Evolutionary conservation across 2,888 invertebrate species (phyloP), one percentile per base, ranked within the genome.

Genomic region (Pardosa pseudoannulata): DNA sequence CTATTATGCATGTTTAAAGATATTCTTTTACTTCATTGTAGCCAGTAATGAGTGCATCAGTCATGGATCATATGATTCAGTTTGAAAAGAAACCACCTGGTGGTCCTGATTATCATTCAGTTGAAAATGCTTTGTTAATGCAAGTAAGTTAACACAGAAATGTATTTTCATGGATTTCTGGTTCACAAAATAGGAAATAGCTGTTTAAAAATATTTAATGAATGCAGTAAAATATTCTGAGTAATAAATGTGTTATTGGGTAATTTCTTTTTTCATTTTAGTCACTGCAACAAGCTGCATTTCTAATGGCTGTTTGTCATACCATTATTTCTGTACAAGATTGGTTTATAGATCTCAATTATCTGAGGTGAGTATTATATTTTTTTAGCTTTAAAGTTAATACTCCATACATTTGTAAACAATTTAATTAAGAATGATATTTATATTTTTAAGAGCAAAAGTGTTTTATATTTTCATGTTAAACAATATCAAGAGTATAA

Each of bases 241-340:
- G n/a, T n/a, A n/a, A n/a, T n/a, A n/a, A n/a, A n/a, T n/a, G n/a
- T n/a, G n/a, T n/a, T n/a, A n/a, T n/a, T n/a, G n/a, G n/a, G n/a
- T n/a, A n/a, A n/a, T n/a, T n/a, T 16, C 16, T 56, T 56, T 56
- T 56, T 56, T 23, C 62, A 75, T 73, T 95, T 71, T 94, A 95
- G 89, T 95, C 96, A 46, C 92, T 98, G 64, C 96, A 97, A 91
- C 93, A 96, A 86, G 94, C 96, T 16, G 94, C 97, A 0, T 96
- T 96, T 91, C 91, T 98, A 74, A 94, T 97, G 93, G 95, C 96
- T 1, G 95, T 98, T 46, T 98, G 98, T 90, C 97, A 98, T 91
- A 94, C 97, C 0, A 93, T 98, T 7, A 93, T 98, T 80, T 94
- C 97, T 41, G 95, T 96, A 0, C 95, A 97, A 90, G 98, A 98